A percentile compares a stretch with the other conserved stretches of the same genome.
These are phyloP conservation scores for Gadus chalcogrammus DNA, from an alignment of 2,113 vertebrate genomes.

Conservation along the genomic window DNA sequence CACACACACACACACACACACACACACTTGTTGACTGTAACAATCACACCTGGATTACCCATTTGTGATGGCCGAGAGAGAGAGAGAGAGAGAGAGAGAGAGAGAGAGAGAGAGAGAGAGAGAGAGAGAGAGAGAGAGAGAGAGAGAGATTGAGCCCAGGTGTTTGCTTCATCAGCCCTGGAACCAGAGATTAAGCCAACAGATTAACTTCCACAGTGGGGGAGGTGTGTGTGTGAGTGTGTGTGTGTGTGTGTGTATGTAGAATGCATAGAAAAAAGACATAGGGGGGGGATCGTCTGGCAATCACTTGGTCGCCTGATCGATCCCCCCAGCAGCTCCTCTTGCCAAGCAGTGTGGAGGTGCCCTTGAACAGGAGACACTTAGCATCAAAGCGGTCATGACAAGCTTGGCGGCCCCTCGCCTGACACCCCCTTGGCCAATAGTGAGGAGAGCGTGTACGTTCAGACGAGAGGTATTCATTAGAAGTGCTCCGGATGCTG, in stretches of 20 bases:
- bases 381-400: too few species aligned
- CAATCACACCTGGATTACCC: neutral
- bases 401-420: too few species aligned
- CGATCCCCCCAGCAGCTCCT: too few species aligned
- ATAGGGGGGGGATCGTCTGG: neutral
- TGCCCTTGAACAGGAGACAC: too few species aligned
- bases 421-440: too few species aligned
- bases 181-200: constrained; percentile 60
- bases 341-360: too few species aligned
- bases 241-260: neutral
- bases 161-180: constrained; percentile 63
- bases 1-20: constrained; percentile 5
- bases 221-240: constrained; percentile 18
- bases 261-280: neutral
- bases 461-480: neutral
- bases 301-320: neutral
- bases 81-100: neutral
- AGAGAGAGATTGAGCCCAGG: constrained; percentile 60
- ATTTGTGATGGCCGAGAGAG: neutral
- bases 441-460: neutral
- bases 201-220: too few species aligned
- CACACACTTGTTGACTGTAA: neutral
- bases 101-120: neutral
- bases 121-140: constrained; percentile 1
- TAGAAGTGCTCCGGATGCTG: neutral